Conservation (phyloP, 2,113 vertebrate genomes). For the Albula goreensis region DNA sequence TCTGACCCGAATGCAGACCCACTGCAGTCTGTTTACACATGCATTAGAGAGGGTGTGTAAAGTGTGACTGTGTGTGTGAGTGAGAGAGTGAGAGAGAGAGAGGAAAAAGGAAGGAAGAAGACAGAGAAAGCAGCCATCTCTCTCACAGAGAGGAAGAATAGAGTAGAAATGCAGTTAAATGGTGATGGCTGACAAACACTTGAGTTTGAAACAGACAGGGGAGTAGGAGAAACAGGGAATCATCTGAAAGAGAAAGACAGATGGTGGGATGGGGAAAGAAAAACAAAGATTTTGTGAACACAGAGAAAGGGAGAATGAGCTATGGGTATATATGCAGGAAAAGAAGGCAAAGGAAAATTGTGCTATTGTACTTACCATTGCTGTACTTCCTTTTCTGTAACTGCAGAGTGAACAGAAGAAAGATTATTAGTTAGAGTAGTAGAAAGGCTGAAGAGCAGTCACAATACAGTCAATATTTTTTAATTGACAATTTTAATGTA, state of each 20-base stretch:
- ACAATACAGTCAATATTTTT: neutral
- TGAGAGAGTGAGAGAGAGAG: neutral
- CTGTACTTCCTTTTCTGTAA: slow-evolving; percentile 93
- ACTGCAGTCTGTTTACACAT: neutral
- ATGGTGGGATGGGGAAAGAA: neutral
- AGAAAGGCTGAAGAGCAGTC: neutral
- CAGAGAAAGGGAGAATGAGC: neutral
- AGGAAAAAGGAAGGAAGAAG: neutral
- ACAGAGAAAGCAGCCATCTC: neutral
- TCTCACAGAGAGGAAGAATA: neutral
- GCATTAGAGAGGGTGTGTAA: neutral
- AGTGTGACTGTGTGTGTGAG: neutral
- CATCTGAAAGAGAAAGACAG: neutral
- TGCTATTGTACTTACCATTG: slow-evolving; percentile 85
- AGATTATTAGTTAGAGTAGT: neutral
- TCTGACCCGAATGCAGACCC: neutral
- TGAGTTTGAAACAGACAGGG: neutral
- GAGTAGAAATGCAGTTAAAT: neutral
- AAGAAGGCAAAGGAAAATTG: slow-evolving; percentile 1
- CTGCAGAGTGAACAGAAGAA: slow-evolving; percentile 74
- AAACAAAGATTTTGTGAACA: neutral
- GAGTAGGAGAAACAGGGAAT: neutral
- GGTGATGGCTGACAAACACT: neutral
- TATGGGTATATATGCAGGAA: neutral
- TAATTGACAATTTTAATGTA: neutral